Percentiles rank a stretch among this genome's conserved stretches.
Conservation (phyloP, 2,797 vertebrate genomes). For the Petrocephalus schoutedeni region DNA sequence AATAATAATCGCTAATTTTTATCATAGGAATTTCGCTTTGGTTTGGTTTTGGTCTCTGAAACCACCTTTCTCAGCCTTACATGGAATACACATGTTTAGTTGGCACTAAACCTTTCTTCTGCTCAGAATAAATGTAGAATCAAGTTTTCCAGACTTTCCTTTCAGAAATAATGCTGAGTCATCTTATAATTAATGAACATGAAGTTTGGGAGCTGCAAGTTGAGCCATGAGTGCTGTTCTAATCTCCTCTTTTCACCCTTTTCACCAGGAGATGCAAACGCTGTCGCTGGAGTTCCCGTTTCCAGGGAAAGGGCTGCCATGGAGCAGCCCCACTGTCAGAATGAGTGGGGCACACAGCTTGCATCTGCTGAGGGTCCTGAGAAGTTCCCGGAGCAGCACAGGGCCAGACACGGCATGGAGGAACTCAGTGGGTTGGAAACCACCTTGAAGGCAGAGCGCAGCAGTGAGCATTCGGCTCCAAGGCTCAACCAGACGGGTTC, state of each 20-base stretch:
- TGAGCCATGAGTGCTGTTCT: too few species aligned
- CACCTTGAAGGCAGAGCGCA: constrained; percentile 58
- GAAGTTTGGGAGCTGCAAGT: background rate
- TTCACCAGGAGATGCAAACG: constrained; percentile 41
- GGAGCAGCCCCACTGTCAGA: constrained; percentile 28
- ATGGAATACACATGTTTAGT: background rate
- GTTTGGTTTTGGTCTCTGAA: background rate
- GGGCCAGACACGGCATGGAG: constrained; percentile 52
- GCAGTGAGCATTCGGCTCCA: constrained; percentile 49
- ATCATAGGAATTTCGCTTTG: background rate
- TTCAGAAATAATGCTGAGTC: background rate
- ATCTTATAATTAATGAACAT: background rate
- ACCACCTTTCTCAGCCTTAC: background rate
- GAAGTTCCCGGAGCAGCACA: constrained; percentile 32
- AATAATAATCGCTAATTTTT: background rate
- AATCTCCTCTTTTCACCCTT: background rate
- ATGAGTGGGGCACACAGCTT: constrained; percentile 54
- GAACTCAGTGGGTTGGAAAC: constrained; percentile 65
- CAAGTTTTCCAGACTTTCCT: background rate
- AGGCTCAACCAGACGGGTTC: constrained; percentile 20
- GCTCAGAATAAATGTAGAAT: background rate
- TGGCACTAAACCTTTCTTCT: background rate
- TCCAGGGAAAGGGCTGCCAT: constrained; percentile 26
- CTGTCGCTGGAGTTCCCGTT: constrained; percentile 39
- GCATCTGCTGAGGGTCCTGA: constrained; percentile 45